Conservation (phyloP, 2,113 vertebrate genomes). For the Halcyon senegalensis region DNA sequence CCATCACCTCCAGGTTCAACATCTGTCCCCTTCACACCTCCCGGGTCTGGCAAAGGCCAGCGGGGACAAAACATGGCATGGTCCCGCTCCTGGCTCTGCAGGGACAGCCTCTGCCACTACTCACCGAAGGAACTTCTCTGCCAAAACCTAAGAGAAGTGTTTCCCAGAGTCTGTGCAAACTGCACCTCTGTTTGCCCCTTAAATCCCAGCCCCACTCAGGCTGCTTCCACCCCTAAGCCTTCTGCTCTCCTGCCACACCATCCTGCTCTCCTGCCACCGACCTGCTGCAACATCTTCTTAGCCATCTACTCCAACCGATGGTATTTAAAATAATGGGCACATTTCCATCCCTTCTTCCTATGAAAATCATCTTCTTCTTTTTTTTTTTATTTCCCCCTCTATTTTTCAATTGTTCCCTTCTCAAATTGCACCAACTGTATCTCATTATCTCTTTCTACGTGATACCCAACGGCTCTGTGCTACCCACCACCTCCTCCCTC, state of each 20-base stretch:
- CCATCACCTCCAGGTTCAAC: neutral
- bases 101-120: neutral
- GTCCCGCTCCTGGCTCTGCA: neutral
- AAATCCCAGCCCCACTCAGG: neutral
- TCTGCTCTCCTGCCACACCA: neutral
- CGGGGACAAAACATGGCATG: accelerated
- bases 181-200: neutral
- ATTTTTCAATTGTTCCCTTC: neutral
- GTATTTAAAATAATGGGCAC: neutral
- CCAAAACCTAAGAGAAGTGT: neutral
- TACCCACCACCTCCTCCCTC: neutral
- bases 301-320: neutral
- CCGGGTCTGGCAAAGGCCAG: neutral
- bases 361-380: neutral
- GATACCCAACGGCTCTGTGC: neutral
- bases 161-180: accelerated
- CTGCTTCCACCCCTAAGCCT: neutral
- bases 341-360: neutral
- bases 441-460: neutral
- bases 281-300: neutral
- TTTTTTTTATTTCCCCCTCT: no score
- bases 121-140: neutral
- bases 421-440: neutral
- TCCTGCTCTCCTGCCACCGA: no score
- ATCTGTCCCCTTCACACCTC: neutral